Base-by-base conservation (phyloP, 2,797 vertebrate species). In the Clarias pachynema region DNA sequence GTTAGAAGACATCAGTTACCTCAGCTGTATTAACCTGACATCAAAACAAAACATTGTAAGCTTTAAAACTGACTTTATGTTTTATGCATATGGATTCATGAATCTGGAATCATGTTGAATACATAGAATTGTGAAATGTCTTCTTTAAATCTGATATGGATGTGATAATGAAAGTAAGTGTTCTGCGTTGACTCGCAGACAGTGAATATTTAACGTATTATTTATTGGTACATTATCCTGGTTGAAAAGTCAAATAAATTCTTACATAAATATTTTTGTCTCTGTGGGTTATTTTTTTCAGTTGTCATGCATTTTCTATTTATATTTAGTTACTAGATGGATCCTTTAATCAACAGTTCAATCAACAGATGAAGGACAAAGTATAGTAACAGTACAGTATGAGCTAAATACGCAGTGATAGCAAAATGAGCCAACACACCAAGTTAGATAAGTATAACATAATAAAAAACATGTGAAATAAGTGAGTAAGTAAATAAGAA, bases 61-160 rank as follows among this genome's bases (percentile, higher is more conserved):
- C n/a, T 49, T 18, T 49, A 22, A 1, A 10, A 29, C 9, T 20
- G 49, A 15, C 14, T 26, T 26, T 29, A 53, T 40, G 31, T 40
- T 62, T 62, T 15, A 16, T 53, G 49, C 31, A n/a, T 44, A 18
- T 12, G 40, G 22, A 40, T 62, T n/a, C 59, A 89, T 80, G 68
- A 66, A 49, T 80, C 79, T 82, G 81, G 66, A 82, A 69, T 62
- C 62, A 84, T 84, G 84, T 81, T 12, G 18, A 72, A 68, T 53
- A 68, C 6, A 69, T 82, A 31, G 31, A 77, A 31, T 75, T 29
- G n/a, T 75, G 75, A 65, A n/a, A 79, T 60, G 40, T 15, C 12
- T 68, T 15, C 2, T 68, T 31, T 81, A 66, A 77, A 57, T 74
- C 15, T 65, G 40, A 77, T 74, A 14, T 22, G 68, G 84, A 24